Evolutionary conservation across 2,888 invertebrate species (phyloP).

Genomic region (Clusia tigrina): DNA sequence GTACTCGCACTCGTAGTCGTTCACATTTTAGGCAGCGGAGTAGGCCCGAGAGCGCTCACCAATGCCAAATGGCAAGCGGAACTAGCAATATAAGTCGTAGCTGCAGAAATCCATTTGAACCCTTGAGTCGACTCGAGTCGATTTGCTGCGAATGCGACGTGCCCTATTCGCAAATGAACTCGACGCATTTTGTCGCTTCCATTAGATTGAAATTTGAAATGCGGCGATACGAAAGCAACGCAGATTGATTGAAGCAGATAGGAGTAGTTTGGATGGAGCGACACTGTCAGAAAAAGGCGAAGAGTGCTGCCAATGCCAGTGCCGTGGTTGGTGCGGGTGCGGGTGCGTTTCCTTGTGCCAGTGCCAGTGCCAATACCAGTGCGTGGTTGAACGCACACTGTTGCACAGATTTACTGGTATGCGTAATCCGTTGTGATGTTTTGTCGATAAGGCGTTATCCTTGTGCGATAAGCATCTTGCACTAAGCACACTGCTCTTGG

Average conservation of each 20-base stretch:
- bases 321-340: background rate
- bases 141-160: background rate
- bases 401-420: background rate
- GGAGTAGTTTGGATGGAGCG: conserved; percentile 17
- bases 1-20: too few species aligned
- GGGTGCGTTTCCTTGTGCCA: conserved; percentile 24
- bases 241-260: conserved; percentile 60
- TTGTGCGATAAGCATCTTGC: background rate
- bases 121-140: background rate
- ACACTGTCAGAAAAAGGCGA: background rate
- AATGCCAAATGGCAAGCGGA: background rate
- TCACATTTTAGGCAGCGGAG: too few species aligned
- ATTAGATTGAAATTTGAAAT: conserved; percentile 29
- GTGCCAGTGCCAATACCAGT: conserved; percentile 17
- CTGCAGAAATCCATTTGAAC: too few species aligned
- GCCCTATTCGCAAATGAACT: conserved; percentile 25
- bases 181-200: conserved; percentile 25
- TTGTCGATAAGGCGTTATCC: conserved; percentile 5
- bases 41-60: background rate
- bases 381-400: too few species aligned
- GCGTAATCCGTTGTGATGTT: background rate
- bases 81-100: too few species aligned
- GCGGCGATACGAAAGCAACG: conserved; percentile 34
- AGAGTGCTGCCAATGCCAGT: background rate
- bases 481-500: background rate